phyloP scores from a whole-genome alignment of 2,888 invertebrate genomes.

The Anoplius nigerrimus region DNA sequence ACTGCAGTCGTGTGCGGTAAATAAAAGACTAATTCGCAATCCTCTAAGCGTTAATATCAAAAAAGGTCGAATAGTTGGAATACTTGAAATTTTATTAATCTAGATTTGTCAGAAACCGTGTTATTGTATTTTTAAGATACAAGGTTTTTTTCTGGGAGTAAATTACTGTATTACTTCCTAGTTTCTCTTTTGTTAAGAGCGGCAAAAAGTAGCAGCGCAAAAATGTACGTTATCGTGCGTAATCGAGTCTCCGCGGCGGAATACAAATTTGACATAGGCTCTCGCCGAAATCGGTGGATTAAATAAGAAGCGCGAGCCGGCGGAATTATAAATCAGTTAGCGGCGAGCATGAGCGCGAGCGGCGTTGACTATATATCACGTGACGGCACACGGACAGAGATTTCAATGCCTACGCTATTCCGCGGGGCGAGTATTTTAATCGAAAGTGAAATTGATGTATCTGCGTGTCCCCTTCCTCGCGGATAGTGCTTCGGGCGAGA shows the following conservation, averaged over 20 bases:
- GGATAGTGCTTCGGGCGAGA: slow-evolving; percentile 7
- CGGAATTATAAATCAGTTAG: neutral
- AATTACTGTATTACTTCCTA: too few relatives aligned
- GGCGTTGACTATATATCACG: neutral
- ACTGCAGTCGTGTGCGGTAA: too few relatives aligned
- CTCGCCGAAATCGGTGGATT: slow-evolving; percentile 22
- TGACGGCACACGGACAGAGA: slow-evolving; percentile 14
- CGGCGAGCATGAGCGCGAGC: neutral
- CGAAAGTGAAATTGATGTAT: slow-evolving; percentile 21
- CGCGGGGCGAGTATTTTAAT: slow-evolving; percentile 21
- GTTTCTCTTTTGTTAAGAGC: too few relatives aligned
- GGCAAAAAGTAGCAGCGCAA: too few relatives aligned
- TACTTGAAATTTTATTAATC: too few relatives aligned
- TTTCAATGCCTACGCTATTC: slow-evolving; percentile 29
- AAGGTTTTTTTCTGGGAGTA: too few relatives aligned
- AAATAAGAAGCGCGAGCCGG: slow-evolving; percentile 20
- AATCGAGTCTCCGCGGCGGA: neutral
- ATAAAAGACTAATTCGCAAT: too few relatives aligned
- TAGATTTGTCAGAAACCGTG: too few relatives aligned
- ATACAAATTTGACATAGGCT: neutral
- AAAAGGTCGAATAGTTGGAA: too few relatives aligned
- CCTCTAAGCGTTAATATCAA: too few relatives aligned
- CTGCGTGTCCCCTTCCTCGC: slow-evolving; percentile 9
- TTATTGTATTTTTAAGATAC: too few relatives aligned
- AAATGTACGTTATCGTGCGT: too few relatives aligned